These are phyloP conservation scores for Pristionchus arcanus DNA, from an alignment of 2,888 invertebrate genomes.

Conservation along the genomic window DNA sequence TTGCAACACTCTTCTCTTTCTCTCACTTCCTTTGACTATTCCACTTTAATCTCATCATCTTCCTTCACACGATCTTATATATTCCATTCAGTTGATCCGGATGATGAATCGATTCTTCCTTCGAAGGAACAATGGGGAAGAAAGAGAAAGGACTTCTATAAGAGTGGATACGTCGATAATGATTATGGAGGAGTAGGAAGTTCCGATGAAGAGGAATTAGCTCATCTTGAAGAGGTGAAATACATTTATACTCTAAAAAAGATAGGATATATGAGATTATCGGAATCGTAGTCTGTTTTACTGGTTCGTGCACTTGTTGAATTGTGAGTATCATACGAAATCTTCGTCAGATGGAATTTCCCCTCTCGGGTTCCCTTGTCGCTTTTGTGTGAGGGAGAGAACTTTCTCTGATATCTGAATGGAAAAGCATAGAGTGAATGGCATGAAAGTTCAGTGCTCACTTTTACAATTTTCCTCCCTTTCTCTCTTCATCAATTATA, in stretches of 20 bases:
- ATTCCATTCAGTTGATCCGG: slow-evolving; percentile 23
- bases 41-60: neutral
- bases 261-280: neutral
- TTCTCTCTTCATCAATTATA: neutral
- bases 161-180: slow-evolving; percentile 74
- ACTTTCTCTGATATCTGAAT: neutral
- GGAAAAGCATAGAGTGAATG: neutral
- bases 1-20: slow-evolving; percentile 8
- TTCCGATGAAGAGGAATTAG: slow-evolving; percentile 64
- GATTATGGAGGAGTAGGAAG: slow-evolving; percentile 55
- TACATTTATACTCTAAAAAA: too few relatives aligned
- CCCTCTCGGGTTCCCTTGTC: neutral
- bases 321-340: neutral
- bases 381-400: neutral
- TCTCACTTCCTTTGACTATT: neutral
- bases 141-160: slow-evolving; percentile 80
- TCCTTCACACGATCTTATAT: neutral
- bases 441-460: neutral
- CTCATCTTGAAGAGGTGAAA: slow-evolving; percentile 61
- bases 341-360: neutral
- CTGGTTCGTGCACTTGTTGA: neutral
- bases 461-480: neutral
- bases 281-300: neutral
- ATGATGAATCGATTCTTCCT: slow-evolving; percentile 27
- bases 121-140: slow-evolving; percentile 80